Percentiles rank a stretch among this genome's conserved stretches.
phyloP scores from a whole-genome alignment of 2,113 vertebrate species.

The Psittacara wagleri region DNA sequence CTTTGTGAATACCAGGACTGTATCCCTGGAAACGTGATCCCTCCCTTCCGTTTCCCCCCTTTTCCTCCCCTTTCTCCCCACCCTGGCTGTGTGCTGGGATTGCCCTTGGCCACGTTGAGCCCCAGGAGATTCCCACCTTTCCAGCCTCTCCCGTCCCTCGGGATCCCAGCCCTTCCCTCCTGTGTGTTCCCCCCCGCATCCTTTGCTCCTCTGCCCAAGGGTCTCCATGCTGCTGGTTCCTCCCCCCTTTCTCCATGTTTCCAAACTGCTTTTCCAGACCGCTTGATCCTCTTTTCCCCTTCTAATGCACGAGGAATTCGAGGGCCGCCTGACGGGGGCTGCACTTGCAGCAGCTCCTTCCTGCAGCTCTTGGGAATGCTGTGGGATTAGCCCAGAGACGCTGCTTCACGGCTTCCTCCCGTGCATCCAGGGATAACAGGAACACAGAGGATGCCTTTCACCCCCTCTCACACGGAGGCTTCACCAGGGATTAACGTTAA shows the following conservation, averaged over 20 bases:
- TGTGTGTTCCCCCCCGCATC: too few relatives aligned
- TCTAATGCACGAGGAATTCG: accelerated
- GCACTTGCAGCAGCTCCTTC: background rate
- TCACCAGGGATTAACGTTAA: background rate
- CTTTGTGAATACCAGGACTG: too few relatives aligned
- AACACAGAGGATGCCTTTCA: background rate
- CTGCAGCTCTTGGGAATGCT: background rate
- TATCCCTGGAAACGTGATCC: too few relatives aligned
- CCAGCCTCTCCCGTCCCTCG: too few relatives aligned
- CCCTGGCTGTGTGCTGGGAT: too few relatives aligned
- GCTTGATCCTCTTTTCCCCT: background rate
- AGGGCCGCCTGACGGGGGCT: background rate
- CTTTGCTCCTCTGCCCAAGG: too few relatives aligned
- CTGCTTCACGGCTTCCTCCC: background rate
- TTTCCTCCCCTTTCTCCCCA: too few relatives aligned
- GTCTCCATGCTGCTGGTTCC: background rate
- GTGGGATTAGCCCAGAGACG: background rate
- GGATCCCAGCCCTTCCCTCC: background rate
- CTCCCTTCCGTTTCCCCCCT: too few relatives aligned
- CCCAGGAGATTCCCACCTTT: too few relatives aligned
- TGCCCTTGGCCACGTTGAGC: too few relatives aligned
- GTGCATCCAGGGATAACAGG: background rate
- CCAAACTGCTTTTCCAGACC: background rate
- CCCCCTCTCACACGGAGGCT: background rate
- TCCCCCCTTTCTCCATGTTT: background rate